Evolutionary conservation across 2,888 invertebrate genomes (phyloP).

Genomic region (Anthophora plumipes): DNA sequence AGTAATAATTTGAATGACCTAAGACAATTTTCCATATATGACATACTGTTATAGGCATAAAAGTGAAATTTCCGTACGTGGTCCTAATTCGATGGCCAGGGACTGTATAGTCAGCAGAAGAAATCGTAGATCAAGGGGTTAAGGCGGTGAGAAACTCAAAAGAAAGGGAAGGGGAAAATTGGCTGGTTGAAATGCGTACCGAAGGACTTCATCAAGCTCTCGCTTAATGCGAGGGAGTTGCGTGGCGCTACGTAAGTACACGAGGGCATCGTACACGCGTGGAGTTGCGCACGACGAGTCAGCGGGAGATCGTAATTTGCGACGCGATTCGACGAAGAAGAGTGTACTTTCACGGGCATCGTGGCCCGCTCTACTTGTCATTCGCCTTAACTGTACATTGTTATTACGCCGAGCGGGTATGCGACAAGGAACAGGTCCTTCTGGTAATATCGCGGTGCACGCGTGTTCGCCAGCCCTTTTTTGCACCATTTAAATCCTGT

Average conservation of each 20-base stretch:
- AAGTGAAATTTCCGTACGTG: no score
- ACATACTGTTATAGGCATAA: no score
- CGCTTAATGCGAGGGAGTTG: constrained; percentile 66
- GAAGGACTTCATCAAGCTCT: constrained; percentile 64
- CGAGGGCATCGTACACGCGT: constrained; percentile 58
- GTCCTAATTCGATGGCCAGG: no score
- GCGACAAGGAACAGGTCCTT: not conserved
- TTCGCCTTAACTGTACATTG: constrained; percentile 61
- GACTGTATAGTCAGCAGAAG: no score
- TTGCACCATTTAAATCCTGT: constrained; percentile 5
- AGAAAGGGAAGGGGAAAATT: constrained; percentile 29
- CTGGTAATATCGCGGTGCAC: no score
- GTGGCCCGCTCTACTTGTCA: constrained; percentile 60
- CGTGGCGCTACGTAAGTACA: constrained; percentile 50
- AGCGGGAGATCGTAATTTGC: constrained; percentile 67
- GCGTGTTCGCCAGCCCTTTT: not conserved
- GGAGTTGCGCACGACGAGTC: constrained; percentile 52
- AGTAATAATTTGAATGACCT: no score
- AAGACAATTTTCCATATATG: no score
- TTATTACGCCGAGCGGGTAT: constrained; percentile 23
- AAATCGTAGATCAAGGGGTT: no score
- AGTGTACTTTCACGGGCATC: constrained; percentile 62
- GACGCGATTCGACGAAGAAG: constrained; percentile 60
- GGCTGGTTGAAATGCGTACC: constrained; percentile 20
- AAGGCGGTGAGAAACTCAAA: constrained; percentile 31